Evolutionary conservation across 2,113 vertebrate genomes (phyloP), one percentile per base, ranked within the genome.

Genomic region (Stigmatopora argus): DNA sequence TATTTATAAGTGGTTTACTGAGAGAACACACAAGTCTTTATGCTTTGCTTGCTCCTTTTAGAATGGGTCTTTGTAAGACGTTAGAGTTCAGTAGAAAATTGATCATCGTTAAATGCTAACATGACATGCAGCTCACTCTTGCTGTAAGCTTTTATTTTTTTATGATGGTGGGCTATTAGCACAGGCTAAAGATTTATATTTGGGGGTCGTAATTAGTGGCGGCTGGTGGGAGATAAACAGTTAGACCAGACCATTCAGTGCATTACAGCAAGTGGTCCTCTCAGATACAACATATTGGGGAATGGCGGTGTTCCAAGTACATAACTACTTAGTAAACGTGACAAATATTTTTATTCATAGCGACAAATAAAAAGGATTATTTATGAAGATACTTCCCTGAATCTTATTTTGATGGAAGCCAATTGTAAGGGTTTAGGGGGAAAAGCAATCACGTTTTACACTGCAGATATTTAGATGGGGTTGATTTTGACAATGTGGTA

Each of bases 51-150:
- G 52, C 11, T 3, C 35, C 49, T 34, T 48, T 46, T 51, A 21
- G 19, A 59, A 57, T 21, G 63, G 56, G 19, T 65, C 61, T 78
- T 66, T 41, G 26, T 44, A 21, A 64, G 19, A 72, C 60, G 68
- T 48, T 60, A 15, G 12, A 10, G 41, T 26, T 65, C 41, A 38
- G 31, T 48, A 38, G 49, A 21, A 17, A 59, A 55, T 11, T 61
- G 34, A 62, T 7, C n/a, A 13, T 61, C 14, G 9, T 41, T 10
- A 41, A 11, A 23, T 53, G 51, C 19, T 23, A 21, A 21, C 51
- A 53, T 21, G 51, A 53, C 19, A 53, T 56, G 59, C n/a, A 23
- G 34, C 11, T 45, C 12, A 56, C 23, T 6, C 53, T 23, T 4
- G 12, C 38, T 61, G 5, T 14, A 21, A 61, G 38, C 38, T 44